Percentiles rank a stretch among this genome's conserved stretches.
phyloP scores from a whole-genome alignment of 64 coral and sea anemone genomes.

The Trachythela sp. region DNA sequence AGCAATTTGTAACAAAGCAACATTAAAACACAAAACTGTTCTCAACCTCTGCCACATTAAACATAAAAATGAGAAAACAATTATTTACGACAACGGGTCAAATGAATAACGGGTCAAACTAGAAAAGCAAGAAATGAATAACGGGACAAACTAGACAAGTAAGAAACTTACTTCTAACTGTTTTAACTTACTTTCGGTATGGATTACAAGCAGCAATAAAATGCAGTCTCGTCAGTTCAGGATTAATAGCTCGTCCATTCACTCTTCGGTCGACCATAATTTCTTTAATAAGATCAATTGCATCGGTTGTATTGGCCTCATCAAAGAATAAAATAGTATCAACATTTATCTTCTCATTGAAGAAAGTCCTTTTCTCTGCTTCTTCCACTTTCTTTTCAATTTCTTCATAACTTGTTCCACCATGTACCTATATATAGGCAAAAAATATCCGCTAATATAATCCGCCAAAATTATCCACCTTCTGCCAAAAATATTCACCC shows the following conservation, averaged over 20 bases:
- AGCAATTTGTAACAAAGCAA: too few species aligned
- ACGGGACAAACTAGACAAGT: too few species aligned
- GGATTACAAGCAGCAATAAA: conserved; percentile 72
- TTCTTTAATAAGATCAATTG: conserved; percentile 61
- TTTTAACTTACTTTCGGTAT: conserved; percentile 33
- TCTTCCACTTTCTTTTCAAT: conserved; percentile 55
- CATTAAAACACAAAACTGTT: too few species aligned
- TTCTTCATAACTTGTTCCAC: conserved; percentile 60
- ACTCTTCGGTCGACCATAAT: conserved; percentile 60
- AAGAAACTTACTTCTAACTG: too few species aligned
- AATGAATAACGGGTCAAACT: too few species aligned
- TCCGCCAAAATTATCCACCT: background rate
- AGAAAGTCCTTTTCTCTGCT: conserved; percentile 39
- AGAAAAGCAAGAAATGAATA: too few species aligned
- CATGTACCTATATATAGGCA: conserved; percentile 40
- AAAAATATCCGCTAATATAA: background rate
- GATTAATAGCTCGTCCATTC: conserved; percentile 42
- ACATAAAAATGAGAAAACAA: too few species aligned
- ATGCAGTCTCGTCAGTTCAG: conserved; percentile 30
- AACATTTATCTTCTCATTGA: conserved; percentile 11
- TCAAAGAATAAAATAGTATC: conserved; percentile 73
- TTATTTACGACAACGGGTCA: too few species aligned
- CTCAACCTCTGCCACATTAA: too few species aligned
- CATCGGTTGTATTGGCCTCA: conserved; percentile 65
- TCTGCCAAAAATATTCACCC: too few species aligned